Percentiles rank a stretch among this genome's conserved stretches.
Conservation (phyloP, 2,797 vertebrate species). For the Acanthornis magna region DNA sequence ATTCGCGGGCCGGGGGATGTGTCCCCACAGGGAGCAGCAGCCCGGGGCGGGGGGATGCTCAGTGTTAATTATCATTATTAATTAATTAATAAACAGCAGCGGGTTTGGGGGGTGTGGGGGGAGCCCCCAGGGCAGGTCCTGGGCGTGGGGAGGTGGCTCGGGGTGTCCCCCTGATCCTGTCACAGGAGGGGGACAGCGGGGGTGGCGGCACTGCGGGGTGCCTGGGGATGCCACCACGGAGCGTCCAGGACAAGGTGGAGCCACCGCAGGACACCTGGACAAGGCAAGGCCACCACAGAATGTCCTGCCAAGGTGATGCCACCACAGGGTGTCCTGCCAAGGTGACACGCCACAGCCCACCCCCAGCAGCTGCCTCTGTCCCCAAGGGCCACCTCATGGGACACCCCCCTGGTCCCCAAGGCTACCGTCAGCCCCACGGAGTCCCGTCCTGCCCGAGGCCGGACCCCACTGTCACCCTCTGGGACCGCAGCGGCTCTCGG, state of each 20-base stretch:
- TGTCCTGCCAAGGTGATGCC: too few species aligned
- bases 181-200: background rate
- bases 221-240: background rate
- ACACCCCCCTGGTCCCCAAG: background rate
- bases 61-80: background rate
- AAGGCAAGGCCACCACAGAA: fast-evolving
- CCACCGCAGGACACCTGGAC: fast-evolving
- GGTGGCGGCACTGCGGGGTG: background rate
- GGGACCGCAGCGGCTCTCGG: background rate
- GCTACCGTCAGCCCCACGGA: background rate
- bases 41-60: background rate
- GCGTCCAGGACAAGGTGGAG: background rate
- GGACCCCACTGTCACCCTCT: background rate
- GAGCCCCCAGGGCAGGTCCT: background rate
- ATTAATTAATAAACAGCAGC: background rate
- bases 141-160: background rate
- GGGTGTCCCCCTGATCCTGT: background rate
- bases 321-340: fast-evolving
- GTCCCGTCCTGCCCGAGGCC: background rate
- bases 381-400: background rate
- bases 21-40: background rate
- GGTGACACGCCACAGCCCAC: background rate
- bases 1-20: background rate
- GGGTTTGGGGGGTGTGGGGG: background rate
- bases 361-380: background rate